A percentile compares a stretch with the other conserved stretches of the same genome.
phyloP scores from a whole-genome alignment of 92 coral and sea anemone species.

The Palythoa caribaeorum region DNA sequence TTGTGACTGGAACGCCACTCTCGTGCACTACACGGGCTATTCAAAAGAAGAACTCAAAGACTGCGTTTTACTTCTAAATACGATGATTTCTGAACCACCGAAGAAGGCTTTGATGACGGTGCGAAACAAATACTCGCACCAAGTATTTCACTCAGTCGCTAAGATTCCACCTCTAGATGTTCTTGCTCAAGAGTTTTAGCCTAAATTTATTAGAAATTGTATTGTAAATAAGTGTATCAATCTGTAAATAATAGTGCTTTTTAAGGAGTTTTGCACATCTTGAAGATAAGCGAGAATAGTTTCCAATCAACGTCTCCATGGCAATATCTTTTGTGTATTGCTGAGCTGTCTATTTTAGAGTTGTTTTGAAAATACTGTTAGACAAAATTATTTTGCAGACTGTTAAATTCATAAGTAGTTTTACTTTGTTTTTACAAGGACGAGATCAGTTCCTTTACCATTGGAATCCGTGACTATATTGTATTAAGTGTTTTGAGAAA shows the following conservation, averaged over 20 bases:
- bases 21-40: constrained; percentile 91
- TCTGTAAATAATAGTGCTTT: not conserved
- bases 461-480: no score
- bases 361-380: no score
- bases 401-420: no score
- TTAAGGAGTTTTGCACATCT: not conserved
- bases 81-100: constrained; percentile 87
- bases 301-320: no score
- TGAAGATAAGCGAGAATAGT: not conserved
- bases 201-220: not conserved
- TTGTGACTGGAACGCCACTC: constrained; percentile 89
- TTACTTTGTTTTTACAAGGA: no score
- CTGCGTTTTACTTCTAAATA: constrained; percentile 82
- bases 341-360: no score
- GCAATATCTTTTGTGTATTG: no score
- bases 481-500: no score
- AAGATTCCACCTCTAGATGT: constrained; percentile 87
- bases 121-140: constrained; percentile 90
- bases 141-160: constrained; percentile 95
- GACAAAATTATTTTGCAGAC: no score
- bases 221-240: constrained; percentile 22
- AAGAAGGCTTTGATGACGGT: constrained; percentile 94
- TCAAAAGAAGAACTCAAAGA: constrained; percentile 75
- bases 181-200: constrained; percentile 69
- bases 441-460: no score